Base-by-base conservation (phyloP, 2,113 vertebrate species). In the Brachionichthys hirsutus region DNA sequence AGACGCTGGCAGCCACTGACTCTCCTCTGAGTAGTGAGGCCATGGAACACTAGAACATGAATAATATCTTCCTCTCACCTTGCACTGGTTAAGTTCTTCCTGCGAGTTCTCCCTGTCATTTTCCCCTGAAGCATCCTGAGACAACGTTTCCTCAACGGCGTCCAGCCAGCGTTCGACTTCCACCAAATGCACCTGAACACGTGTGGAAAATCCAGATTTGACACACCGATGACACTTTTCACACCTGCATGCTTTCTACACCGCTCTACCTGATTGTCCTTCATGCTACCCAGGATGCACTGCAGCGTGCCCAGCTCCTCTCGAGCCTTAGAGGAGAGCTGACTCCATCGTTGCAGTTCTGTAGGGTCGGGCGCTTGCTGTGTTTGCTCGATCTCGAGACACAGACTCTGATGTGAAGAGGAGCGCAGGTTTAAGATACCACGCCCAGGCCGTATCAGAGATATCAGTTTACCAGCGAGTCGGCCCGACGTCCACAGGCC, bases 81-180 rank as follows among this genome's bases (percentile, higher is more conserved):
- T 92, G 87, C 94, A 98, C 44, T 93, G 91, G 70, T 92, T 92
- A 53, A 98, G 89, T 57, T 96, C 94, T 45, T 90, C 92, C 67
- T 94, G 92, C 12, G 97, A 85, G 15, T 73, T 92, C 48, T 91
- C 88, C 0, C 77, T 17, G 3, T 93, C 89, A 7, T 87, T 88
- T 19, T 88, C 80, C n/a, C 88, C 75, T 12, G 85, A 51, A 12
- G 88, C 86, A 54, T 94, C 94, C 73, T 85, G 89, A 62, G 89
- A 88, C 82, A 98, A 73, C 67, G 94, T 90, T 36, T 91, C 92
- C 83, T 95, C 92, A 54, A 93, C 95, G 0, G 80, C 87, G 59
- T 92, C 92, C 70, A 92, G 67, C 97, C 97, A 99, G 45, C 90
- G 92, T 59, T 92, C 89, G 62, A 95, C 82, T 55, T 93, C 78